A percentile compares a stretch with the other conserved stretches of the same genome.
Evolutionary conservation across 2,888 invertebrate species (phyloP).

Genomic region (Dione juno): DNA sequence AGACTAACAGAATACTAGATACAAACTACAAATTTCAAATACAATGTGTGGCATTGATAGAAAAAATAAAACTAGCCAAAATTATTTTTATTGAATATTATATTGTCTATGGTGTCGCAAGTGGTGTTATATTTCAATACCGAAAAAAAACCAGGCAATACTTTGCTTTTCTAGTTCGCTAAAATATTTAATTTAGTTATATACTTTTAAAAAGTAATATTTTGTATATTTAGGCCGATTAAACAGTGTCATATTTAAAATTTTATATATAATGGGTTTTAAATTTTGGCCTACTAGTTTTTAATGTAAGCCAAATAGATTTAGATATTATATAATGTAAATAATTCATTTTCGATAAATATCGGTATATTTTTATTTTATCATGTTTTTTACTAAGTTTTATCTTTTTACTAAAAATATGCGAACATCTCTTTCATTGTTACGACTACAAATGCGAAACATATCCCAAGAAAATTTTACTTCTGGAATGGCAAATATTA

Average conservation of each 20-base stretch:
- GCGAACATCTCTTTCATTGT: neutral
- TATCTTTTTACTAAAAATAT: conserved; percentile 21
- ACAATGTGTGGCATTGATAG: neutral
- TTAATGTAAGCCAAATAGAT: conserved; percentile 11
- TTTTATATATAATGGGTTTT: neutral
- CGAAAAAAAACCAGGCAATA: neutral
- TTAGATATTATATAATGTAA: neutral
- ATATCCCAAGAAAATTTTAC: conserved; percentile 38
- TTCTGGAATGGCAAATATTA: conserved; percentile 51
- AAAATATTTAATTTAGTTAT: no score
- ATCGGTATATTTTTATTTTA: neutral
- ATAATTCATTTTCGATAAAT: neutral
- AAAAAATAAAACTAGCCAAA: neutral
- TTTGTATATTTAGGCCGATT: neutral
- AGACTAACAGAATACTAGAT: neutral
- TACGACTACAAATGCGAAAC: conserved; percentile 23
- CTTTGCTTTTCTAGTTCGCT: neutral
- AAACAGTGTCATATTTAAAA: neutral
- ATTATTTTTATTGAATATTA: neutral
- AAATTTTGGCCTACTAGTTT: conserved; percentile 15
- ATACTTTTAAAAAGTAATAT: no score
- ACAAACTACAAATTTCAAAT: neutral
- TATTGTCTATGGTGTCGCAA: neutral
- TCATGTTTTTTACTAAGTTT: conserved; percentile 30
- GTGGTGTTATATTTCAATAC: neutral